Conservation (phyloP, 2,888 invertebrate genomes). For the Tyria jacobaeae region DNA sequence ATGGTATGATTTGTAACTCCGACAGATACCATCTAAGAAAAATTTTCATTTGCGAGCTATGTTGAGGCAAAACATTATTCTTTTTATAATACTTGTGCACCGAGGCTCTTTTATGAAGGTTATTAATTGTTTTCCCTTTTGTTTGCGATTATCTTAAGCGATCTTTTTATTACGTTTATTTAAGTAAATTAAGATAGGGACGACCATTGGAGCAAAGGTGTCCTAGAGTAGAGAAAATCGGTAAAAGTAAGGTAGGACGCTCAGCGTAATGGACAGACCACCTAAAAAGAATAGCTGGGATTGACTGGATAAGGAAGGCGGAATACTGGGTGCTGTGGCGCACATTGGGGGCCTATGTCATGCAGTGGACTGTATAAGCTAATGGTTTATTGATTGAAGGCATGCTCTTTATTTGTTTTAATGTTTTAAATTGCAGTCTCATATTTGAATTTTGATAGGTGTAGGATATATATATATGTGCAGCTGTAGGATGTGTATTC, state of each 20-base stretch:
- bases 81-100: constrained; percentile 49
- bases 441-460: constrained; percentile 7
- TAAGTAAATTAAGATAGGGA: constrained; percentile 47
- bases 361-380: too few relatives aligned
- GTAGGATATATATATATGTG: too few relatives aligned
- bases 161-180: constrained; percentile 48
- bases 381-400: too few relatives aligned
- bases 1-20: constrained; percentile 78
- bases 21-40: constrained; percentile 66
- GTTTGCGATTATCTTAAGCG: constrained; percentile 49
- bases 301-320: too few relatives aligned
- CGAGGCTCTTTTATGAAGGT: constrained; percentile 62
- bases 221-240: too few relatives aligned
- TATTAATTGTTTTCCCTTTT: constrained; percentile 57
- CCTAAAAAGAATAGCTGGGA: too few relatives aligned
- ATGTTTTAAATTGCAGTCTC: constrained; percentile 15
- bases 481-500: too few relatives aligned
- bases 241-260: too few relatives aligned
- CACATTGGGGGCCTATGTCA: too few relatives aligned
- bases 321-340: too few relatives aligned
- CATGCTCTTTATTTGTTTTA: constrained; percentile 16
- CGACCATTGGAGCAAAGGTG: too few relatives aligned
- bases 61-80: constrained; percentile 58
- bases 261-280: too few relatives aligned
- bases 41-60: constrained; percentile 55